Conservation (phyloP, 1,140 invertebrate species). For the Lucilia sericata region DNA sequence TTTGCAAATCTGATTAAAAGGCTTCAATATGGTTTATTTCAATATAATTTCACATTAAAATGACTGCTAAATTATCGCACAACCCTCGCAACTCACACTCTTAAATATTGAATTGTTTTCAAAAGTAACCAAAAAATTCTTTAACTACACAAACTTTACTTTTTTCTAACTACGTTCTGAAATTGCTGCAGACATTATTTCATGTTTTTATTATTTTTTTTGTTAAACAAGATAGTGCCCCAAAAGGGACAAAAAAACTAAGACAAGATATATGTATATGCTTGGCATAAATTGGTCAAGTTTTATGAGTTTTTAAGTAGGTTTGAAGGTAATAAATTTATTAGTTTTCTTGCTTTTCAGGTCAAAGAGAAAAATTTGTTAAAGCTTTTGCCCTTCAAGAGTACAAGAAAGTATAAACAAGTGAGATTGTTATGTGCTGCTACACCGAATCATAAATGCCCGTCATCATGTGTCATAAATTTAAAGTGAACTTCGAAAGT, state of each 20-base stretch:
- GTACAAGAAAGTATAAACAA: too few species aligned
- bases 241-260: neutral
- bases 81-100: too few species aligned
- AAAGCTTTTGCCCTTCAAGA: too few species aligned
- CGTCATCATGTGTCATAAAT: too few species aligned
- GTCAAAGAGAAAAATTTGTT: too few species aligned
- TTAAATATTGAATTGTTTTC: neutral
- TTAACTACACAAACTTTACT: neutral
- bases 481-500: too few species aligned
- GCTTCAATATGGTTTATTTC: too few species aligned
- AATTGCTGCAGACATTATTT: neutral
- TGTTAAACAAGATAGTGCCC: neutral
- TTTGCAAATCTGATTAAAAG: too few species aligned
- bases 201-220: neutral
- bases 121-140: neutral
- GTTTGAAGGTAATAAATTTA: constrained; percentile 7
- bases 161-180: neutral
- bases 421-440: too few species aligned
- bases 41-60: too few species aligned
- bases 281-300: constrained; percentile 26
- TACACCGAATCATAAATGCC: too few species aligned
- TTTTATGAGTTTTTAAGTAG: constrained; percentile 27
- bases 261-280: neutral
- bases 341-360: neutral
- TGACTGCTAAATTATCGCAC: too few species aligned